These are phyloP conservation scores for Diarsia brunnea DNA, from an alignment of 2,888 invertebrate genomes.

Conservation along the genomic window DNA sequence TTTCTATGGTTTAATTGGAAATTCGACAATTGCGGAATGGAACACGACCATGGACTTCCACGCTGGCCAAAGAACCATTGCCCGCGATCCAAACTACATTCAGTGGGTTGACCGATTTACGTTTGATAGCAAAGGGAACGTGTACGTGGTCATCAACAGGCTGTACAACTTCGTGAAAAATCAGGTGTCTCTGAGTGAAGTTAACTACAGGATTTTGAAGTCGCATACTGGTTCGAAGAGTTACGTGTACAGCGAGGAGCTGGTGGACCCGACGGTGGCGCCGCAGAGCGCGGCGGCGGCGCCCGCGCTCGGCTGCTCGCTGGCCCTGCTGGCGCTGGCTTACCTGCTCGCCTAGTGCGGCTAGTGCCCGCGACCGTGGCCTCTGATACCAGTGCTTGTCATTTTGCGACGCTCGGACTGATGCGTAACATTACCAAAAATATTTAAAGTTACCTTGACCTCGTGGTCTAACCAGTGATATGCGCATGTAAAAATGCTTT, in stretches of 20 bases:
- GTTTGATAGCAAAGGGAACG: slow-evolving; percentile 92
- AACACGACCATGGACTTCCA: slow-evolving; percentile 91
- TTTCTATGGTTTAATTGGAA: slow-evolving; percentile 93
- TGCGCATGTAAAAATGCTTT: slow-evolving; percentile 86
- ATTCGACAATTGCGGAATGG: slow-evolving; percentile 93
- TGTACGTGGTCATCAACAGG: slow-evolving; percentile 93
- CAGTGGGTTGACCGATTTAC: slow-evolving; percentile 94
- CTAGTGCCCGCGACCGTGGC: slow-evolving; percentile 78
- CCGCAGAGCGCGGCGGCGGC: slow-evolving; percentile 76
- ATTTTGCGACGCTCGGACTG: slow-evolving; percentile 80
- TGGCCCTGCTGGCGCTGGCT: slow-evolving; percentile 80
- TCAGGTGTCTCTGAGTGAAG: slow-evolving; percentile 90
- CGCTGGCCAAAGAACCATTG: slow-evolving; percentile 92
- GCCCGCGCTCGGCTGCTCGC: slow-evolving; percentile 77
- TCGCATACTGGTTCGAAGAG: slow-evolving; percentile 91
- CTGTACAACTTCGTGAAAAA: slow-evolving; percentile 92
- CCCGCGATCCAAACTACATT: slow-evolving; percentile 92
- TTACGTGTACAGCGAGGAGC: slow-evolving; percentile 91
- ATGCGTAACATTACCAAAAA: slow-evolving; percentile 89
- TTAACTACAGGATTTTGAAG: slow-evolving; percentile 93
- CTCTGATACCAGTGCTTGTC: slow-evolving; percentile 74
- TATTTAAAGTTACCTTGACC: slow-evolving; percentile 88
- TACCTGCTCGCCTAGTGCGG: slow-evolving; percentile 85
- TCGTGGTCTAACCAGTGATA: slow-evolving; percentile 86
- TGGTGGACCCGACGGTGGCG: slow-evolving; percentile 63